A percentile compares a stretch with the other conserved stretches of the same genome.
phyloP scores from a whole-genome alignment of 2,888 invertebrate species.

The Conomelus anceps region DNA sequence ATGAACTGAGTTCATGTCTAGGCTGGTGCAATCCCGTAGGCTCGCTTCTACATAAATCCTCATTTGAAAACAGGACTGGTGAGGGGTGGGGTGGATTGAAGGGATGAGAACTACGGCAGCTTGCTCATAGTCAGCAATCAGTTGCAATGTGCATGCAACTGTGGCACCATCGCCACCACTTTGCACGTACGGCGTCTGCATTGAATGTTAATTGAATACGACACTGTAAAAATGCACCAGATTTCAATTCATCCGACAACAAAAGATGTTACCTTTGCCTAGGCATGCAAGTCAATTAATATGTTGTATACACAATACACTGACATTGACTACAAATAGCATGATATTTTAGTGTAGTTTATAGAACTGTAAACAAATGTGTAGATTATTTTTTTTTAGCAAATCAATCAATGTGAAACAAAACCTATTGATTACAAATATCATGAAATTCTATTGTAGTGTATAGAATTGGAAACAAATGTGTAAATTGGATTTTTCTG shows the following conservation, averaged over 20 bases:
- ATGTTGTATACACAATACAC: neutral
- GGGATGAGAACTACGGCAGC: neutral
- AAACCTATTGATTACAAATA: too few species aligned
- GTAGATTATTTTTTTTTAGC: neutral
- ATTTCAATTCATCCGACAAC: neutral
- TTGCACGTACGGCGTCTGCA: neutral
- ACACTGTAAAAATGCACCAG: neutral
- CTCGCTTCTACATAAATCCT: neutral
- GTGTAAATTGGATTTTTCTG: too few species aligned
- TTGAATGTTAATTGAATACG: neutral
- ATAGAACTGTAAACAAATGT: neutral
- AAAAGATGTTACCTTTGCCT: neutral
- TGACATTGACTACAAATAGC: neutral
- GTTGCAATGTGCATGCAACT: neutral
- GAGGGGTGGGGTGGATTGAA: neutral
- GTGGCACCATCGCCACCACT: neutral
- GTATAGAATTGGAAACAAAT: too few species aligned
- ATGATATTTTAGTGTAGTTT: neutral
- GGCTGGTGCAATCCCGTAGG: neutral
- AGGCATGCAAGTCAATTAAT: neutral
- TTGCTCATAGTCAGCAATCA: neutral
- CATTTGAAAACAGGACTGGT: neutral
- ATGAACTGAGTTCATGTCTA: neutral
- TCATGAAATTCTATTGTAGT: too few species aligned
- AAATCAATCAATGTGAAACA: too few species aligned